phyloP scores from a whole-genome alignment of 2,113 vertebrate genomes.

The Eulacestoma nigropectus region DNA sequence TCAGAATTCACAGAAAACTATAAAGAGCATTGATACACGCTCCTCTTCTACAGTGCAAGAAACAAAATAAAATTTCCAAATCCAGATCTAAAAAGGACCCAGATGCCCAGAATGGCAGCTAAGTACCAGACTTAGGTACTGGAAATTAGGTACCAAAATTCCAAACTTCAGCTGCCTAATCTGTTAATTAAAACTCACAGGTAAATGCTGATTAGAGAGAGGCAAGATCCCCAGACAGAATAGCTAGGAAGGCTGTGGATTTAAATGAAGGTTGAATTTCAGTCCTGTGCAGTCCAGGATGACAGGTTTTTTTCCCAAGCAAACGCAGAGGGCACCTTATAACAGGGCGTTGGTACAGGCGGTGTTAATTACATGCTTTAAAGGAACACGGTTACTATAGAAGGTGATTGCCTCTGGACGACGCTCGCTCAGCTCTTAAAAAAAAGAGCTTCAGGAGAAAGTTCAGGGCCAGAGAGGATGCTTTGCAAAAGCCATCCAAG shows the following conservation, averaged over 20 bases:
- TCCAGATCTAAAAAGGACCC: neutral
- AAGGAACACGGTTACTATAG: neutral
- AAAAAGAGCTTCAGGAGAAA: neutral
- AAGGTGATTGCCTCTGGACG: neutral
- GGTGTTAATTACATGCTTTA: neutral
- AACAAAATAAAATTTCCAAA: neutral
- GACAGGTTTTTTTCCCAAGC: neutral
- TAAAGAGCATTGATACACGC: rapidly evolving
- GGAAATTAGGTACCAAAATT: neutral
- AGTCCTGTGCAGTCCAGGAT: neutral
- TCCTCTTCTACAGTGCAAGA: neutral
- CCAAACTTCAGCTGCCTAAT: neutral
- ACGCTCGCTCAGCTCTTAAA: neutral
- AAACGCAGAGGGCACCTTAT: neutral
- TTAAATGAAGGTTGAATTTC: neutral
- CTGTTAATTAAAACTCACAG: neutral
- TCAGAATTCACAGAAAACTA: neutral
- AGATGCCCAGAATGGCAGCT: neutral
- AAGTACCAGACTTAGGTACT: neutral
- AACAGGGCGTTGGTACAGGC: neutral
- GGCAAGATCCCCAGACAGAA: neutral
- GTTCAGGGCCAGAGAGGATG: neutral
- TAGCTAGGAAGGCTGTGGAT: neutral
- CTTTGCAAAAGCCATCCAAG: neutral
- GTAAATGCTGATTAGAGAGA: neutral